Percentiles rank a stretch among this genome's conserved stretches.
These are phyloP conservation scores for Lemur catta DNA, from an alignment of 2,797 vertebrate genomes.

Conservation along the genomic window DNA sequence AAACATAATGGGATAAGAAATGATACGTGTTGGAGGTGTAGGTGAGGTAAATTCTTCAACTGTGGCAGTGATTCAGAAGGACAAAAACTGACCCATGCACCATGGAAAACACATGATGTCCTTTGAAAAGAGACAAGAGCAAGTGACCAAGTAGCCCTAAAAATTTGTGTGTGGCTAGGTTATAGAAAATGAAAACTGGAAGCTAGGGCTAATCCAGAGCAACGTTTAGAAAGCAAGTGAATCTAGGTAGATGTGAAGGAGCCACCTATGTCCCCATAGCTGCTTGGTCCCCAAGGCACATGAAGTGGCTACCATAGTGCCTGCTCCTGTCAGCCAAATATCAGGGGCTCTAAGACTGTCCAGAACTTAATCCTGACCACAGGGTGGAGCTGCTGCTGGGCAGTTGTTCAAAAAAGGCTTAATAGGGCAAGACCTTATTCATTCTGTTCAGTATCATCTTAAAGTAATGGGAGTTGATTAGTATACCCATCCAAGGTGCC, in stretches of 20 bases:
- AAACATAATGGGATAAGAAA: background rate
- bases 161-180: background rate
- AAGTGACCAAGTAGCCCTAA: background rate
- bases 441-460: background rate
- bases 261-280: background rate
- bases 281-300: background rate
- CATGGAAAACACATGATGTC: background rate
- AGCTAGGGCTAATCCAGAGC: background rate
- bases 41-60: background rate
- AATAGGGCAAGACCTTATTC: background rate
- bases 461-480: background rate
- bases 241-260: background rate
- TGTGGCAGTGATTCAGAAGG: background rate
- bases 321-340: background rate
- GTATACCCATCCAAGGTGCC: background rate
- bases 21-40: background rate
- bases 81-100: background rate
- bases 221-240: background rate
- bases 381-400: background rate
- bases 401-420: background rate
- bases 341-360: background rate
- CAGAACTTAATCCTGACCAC: background rate
- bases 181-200: background rate
- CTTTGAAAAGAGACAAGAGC: background rate
- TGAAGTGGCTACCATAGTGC: background rate